Evolutionary conservation across 2,113 vertebrate species (phyloP).

Genomic region (Nymphicus hollandicus): DNA sequence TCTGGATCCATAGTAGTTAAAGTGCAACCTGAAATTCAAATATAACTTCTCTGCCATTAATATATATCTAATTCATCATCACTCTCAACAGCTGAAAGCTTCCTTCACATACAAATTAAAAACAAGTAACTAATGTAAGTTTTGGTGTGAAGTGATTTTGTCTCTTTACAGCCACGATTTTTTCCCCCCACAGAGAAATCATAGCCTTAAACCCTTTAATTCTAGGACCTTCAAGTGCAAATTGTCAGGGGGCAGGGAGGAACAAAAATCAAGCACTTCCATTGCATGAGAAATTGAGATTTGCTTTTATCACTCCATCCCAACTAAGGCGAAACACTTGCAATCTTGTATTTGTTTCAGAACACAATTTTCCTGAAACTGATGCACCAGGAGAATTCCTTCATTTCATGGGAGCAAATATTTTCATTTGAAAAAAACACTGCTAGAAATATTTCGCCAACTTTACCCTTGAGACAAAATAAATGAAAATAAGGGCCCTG

Average conservation of each 20-base stretch:
- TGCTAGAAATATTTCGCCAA: neutral
- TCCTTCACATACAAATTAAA: neutral
- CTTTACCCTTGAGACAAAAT: neutral
- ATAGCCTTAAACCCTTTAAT: neutral
- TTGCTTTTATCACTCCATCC: neutral
- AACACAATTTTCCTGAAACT: neutral
- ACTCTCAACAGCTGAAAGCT: neutral
- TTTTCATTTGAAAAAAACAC: neutral
- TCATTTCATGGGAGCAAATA: neutral
- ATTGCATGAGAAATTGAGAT: neutral
- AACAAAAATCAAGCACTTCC: neutral
- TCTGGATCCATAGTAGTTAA: neutral
- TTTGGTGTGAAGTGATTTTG: neutral
- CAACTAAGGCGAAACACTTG: neutral
- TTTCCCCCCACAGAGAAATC: neutral
- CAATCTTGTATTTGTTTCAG: neutral
- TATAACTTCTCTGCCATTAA: neutral
- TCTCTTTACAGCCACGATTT: neutral
- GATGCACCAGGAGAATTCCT: neutral
- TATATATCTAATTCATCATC: neutral
- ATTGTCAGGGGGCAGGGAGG: rapidly evolving
- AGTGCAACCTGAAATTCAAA: neutral
- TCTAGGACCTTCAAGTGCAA: neutral
- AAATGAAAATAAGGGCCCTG: neutral
- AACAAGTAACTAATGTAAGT: neutral